phyloP scores from a whole-genome alignment of 2,113 vertebrate genomes.

The Coptodon rendalli region DNA sequence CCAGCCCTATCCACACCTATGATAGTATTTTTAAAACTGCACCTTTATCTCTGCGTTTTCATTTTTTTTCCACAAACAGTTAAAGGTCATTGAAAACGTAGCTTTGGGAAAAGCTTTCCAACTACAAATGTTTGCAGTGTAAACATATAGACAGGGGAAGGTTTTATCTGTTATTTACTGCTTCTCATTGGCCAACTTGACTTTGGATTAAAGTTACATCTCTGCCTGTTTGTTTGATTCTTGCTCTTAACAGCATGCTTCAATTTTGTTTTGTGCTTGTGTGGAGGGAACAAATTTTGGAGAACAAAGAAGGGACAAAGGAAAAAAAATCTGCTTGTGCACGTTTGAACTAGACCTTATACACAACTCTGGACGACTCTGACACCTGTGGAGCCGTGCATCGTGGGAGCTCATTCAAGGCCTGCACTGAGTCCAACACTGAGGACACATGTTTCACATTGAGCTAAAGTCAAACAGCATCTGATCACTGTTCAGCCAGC shows the following conservation, averaged over 20 bases:
- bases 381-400: conserved; percentile 51
- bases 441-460: conserved; percentile 61
- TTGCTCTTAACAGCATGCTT: background rate
- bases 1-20: background rate
- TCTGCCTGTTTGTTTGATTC: background rate
- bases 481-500: conserved; percentile 47
- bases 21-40: background rate
- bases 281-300: background rate
- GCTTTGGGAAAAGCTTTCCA: background rate
- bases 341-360: background rate
- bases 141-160: background rate
- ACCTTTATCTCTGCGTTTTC: background rate
- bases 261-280: background rate
- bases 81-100: background rate
- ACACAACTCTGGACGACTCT: conserved; percentile 12
- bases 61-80: background rate
- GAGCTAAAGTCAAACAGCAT: conserved; percentile 54
- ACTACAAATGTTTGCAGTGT: background rate
- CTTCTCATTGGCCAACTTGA: background rate
- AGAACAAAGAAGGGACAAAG: background rate
- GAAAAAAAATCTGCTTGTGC: background rate
- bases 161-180: background rate
- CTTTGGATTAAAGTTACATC: background rate
- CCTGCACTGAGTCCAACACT: conserved; percentile 27
- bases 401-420: conserved; percentile 29